These are phyloP conservation scores for Dunckerocampus dactyliophorus DNA, from an alignment of 2,113 vertebrate genomes.

Conservation along the genomic window DNA sequence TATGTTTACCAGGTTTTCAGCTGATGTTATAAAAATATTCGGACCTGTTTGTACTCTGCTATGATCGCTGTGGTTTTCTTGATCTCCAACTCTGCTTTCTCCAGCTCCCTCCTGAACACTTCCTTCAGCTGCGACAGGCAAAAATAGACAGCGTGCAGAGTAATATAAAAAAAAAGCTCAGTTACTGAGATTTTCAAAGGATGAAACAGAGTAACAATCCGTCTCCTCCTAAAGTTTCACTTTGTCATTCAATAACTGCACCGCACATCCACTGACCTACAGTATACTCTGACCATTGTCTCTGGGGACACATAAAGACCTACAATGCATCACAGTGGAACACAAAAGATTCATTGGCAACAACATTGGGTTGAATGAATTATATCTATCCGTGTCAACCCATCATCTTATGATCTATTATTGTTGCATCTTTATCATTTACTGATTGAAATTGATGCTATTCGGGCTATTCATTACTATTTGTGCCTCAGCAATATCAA, in stretches of 20 bases:
- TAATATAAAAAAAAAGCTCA: not conserved
- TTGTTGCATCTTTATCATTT: not conserved
- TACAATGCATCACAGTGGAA: not conserved
- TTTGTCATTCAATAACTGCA: not conserved
- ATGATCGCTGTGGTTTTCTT: conserved; percentile 98
- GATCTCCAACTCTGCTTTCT: conserved; percentile 95
- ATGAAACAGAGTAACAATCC: not conserved
- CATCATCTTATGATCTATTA: no score
- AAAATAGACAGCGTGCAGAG: not conserved
- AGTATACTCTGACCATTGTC: not conserved
- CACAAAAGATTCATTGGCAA: no score
- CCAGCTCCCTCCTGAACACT: conserved; percentile 93
- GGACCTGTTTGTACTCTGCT: conserved; percentile 94
- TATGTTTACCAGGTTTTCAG: no score
- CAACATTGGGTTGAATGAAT: no score
- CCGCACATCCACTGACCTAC: not conserved
- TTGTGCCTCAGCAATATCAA: no score
- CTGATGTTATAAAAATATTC: not conserved
- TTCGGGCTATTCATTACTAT: no score
- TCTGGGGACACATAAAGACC: not conserved
- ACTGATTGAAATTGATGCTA: not conserved
- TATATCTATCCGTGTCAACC: no score
- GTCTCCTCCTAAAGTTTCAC: not conserved
- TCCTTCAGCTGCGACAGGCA: conserved; percentile 84
- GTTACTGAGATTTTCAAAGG: not conserved